phyloP scores from a whole-genome alignment of 2,113 vertebrate species.

The Macroglossus sobrinus region DNA sequence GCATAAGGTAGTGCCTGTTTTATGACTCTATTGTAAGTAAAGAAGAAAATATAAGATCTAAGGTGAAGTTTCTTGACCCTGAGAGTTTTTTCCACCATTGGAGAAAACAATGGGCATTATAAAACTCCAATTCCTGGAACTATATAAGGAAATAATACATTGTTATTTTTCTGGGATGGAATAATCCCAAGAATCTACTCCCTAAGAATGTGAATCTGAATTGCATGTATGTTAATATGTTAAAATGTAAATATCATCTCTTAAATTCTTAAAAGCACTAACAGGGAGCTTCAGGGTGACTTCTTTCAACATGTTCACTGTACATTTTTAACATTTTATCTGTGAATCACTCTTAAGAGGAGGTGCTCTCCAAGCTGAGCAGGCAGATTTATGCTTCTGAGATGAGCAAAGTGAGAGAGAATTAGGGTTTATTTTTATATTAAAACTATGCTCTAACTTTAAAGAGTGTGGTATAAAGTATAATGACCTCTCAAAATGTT shows the following conservation, averaged over 20 bases:
- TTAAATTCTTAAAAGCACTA: background rate
- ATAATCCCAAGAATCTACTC: background rate
- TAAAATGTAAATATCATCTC: background rate
- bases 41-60: background rate
- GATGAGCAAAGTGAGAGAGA: background rate
- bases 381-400: background rate
- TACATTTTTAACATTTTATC: background rate
- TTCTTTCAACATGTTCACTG: background rate
- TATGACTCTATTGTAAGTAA: background rate
- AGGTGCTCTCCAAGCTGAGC: background rate
- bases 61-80: background rate
- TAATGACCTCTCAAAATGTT: background rate
- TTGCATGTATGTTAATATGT: background rate
- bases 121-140: background rate
- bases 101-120: background rate
- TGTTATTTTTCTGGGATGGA: background rate
- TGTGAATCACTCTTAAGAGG: background rate
- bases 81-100: background rate
- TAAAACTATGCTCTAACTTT: background rate
- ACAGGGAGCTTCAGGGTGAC: too few species aligned
- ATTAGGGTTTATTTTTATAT: background rate
- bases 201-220: slow-evolving; percentile 24
- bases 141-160: background rate
- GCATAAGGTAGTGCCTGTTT: background rate
- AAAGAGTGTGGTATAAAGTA: background rate